Evolutionary conservation across 2,797 vertebrate genomes (phyloP).

Genomic region (Gephyroberyx darwinii): DNA sequence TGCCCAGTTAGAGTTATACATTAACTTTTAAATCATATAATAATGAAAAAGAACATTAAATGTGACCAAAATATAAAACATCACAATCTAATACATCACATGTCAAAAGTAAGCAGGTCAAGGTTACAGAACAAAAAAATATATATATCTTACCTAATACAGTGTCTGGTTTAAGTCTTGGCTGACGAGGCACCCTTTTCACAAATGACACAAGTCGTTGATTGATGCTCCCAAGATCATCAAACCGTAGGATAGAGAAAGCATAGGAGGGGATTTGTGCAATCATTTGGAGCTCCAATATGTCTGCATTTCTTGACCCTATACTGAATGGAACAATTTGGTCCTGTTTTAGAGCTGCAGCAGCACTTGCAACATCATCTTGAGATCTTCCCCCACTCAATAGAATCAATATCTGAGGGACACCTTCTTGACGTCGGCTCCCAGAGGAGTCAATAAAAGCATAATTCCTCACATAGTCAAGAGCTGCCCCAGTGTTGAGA

Average conservation of each 20-base stretch:
- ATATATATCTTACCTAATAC: conserved; percentile 72
- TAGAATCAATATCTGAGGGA: conserved; percentile 80
- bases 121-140: background rate
- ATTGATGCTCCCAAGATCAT: conserved; percentile 70
- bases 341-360: conserved; percentile 68
- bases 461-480: conserved; percentile 84
- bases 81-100: background rate
- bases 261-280: conserved; percentile 78
- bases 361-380: conserved; percentile 72
- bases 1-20: conserved; percentile 30
- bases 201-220: conserved; percentile 78
- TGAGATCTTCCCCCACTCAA: conserved; percentile 77
- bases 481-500: conserved; percentile 83
- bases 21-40: background rate
- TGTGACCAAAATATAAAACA: background rate
- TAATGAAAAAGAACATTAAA: background rate
- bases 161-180: conserved; percentile 50
- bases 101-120: background rate
- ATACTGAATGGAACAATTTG: conserved; percentile 73
- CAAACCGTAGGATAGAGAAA: conserved; percentile 74
- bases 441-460: conserved; percentile 71
- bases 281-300: conserved; percentile 81
- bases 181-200: conserved; percentile 77
- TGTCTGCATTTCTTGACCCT: conserved; percentile 76
- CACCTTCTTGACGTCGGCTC: conserved; percentile 75